Evolutionary conservation across 1,140 invertebrate genomes (phyloP).

Genomic region (Brachionus plicatilis): DNA sequence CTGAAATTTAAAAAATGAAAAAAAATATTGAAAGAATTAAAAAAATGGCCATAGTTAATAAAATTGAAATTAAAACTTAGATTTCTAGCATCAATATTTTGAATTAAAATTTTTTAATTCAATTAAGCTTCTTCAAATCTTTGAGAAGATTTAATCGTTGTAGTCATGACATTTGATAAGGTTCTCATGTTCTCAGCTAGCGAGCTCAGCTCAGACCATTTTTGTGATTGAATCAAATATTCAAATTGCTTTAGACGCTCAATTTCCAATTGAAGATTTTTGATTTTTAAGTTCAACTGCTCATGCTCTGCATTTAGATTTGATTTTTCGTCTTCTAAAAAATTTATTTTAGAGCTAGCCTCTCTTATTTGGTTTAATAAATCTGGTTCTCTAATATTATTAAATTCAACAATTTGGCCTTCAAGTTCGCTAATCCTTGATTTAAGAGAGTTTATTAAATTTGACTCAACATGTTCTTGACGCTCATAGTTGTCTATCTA

Average conservation of each 20-base stretch:
- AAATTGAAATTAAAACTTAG: too few species aligned
- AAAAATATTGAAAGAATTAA: neutral
- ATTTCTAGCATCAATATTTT: neutral
- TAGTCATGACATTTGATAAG: slow-evolving; percentile 49
- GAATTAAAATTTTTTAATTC: neutral
- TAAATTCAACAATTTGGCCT: neutral
- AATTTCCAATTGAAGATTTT: slow-evolving; percentile 41
- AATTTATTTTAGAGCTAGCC: neutral
- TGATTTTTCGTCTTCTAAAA: slow-evolving; percentile 44
- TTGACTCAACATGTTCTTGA: neutral
- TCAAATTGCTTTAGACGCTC: slow-evolving; percentile 50
- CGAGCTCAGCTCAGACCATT: slow-evolving; percentile 54
- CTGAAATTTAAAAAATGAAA: neutral
- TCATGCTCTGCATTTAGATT: slow-evolving; percentile 43
- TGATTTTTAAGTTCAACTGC: slow-evolving; percentile 44
- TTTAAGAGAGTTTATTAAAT: neutral
- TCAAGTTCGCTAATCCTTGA: neutral
- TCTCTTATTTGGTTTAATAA: neutral
- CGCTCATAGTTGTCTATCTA: neutral
- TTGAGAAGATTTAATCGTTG: neutral
- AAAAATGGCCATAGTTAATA: neutral
- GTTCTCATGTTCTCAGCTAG: slow-evolving; percentile 53
- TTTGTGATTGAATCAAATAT: slow-evolving; percentile 48
- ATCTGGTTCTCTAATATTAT: slow-evolving; percentile 1
- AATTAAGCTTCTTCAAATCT: neutral